Evolutionary conservation across 2,888 invertebrate species (phyloP), one percentile per base, ranked within the genome.

Genomic region (Salpingus planirostris): DNA sequence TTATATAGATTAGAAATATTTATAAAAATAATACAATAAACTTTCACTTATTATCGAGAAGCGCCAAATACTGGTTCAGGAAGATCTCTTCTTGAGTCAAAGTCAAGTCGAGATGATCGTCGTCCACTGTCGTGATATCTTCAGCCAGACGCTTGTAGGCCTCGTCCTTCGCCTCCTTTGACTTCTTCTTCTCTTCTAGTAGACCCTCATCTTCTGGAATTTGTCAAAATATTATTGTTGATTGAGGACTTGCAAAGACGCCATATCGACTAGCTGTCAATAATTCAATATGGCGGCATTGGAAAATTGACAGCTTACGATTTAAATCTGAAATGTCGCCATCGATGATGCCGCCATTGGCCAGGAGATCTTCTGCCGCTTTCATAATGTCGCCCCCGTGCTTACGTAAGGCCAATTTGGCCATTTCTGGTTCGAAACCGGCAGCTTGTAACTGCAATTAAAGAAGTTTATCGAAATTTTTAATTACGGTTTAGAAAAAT

Each of bases 41-140:
- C 18, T 18, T 23, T 10, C 10, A 23, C 33, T 29, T 38, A 31
- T 55, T 51, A 36, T 60, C 49, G 13, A 80, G 64, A 27, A 80
- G 60, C 0, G 70, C 68, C 56, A 76, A 73, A 61, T 84, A 84
- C 55, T 79, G 76, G 10, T 62, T 68, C 2, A 84, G 67, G 50
- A 80, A 77, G 18, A 71, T 64, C 48, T 78, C 77, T 56, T 88
- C 87, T 40, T 81, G 78, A 1, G 69, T 60, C 11, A 87, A 67
- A 0, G 76, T 71, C 11, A 83, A 64, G 63, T 86, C 82, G 32
- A 87, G 66, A 54, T 87, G 79, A 43, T 83, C 85, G 46, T 83
- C 80, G 21, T 82, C 83, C 0, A 67, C 63, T 24, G 63, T 60
- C 3, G 66, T 60, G 22, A 72, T 65, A 41, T 78, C 77, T 2